Percentiles rank a stretch among this genome's conserved stretches.
Evolutionary conservation across 2,797 vertebrate species (phyloP).

Genomic region (Nannoperca australis): DNA sequence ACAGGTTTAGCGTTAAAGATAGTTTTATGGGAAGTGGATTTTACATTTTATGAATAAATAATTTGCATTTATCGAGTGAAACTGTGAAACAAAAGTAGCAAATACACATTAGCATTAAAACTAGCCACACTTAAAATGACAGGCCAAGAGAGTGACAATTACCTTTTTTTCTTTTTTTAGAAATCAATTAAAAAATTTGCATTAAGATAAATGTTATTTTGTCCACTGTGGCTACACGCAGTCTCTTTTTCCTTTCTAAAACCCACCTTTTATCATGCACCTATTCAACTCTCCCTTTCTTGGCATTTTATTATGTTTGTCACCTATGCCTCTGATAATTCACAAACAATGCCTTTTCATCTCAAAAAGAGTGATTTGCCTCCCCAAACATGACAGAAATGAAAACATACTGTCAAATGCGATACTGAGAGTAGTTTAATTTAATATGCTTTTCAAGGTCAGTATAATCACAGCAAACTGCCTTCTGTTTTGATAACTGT

Average conservation of each 20-base stretch:
- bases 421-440: constrained; percentile 13
- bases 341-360: constrained; percentile 27
- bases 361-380: constrained; percentile 15
- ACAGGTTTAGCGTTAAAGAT: constrained; percentile 31
- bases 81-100: constrained; percentile 18
- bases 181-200: constrained; percentile 54
- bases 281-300: constrained; percentile 22
- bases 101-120: constrained; percentile 9
- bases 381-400: constrained; percentile 12
- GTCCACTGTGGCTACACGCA: background rate
- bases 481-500: constrained; percentile 40
- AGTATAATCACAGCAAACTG: constrained; percentile 21
- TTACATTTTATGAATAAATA: constrained; percentile 16
- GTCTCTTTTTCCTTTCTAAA: constrained; percentile 32
- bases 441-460: constrained; percentile 31
- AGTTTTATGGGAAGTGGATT: constrained; percentile 4
- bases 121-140: constrained; percentile 23
- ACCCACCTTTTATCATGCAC: constrained; percentile 36
- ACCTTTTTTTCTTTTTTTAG: constrained; percentile 4
- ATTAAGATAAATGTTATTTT: constrained; percentile 25
- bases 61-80: constrained; percentile 23
- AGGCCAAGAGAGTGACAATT: constrained; percentile 12
- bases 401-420: constrained; percentile 14
- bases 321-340: constrained; percentile 4
- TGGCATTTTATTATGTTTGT: constrained; percentile 37